Evolutionary conservation across 2,113 vertebrate genomes (phyloP).

Genomic region (Acrocephalus arundinaceus): DNA sequence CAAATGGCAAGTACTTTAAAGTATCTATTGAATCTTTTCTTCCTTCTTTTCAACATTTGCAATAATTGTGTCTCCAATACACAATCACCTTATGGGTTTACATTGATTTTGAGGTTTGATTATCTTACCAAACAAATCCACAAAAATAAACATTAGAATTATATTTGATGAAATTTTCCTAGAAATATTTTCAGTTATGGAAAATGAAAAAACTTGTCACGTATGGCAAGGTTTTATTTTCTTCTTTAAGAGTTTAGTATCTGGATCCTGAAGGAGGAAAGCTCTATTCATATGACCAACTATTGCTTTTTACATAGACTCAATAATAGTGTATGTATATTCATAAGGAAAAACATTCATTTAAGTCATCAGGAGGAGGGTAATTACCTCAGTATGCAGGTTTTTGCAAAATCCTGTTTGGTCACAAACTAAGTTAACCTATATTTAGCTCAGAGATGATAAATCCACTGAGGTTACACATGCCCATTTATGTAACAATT

Average conservation of each 20-base stretch:
- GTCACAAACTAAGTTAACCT: background rate
- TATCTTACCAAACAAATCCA: background rate
- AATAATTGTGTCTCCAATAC: background rate
- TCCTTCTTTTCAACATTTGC: background rate
- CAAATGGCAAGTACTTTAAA: background rate
- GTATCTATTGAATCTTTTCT: background rate
- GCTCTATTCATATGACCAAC: background rate
- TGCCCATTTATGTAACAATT: background rate
- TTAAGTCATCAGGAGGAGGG: slow-evolving; percentile 20
- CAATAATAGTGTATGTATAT: slow-evolving; percentile 6
- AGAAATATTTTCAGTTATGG: background rate
- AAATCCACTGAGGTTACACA: background rate
- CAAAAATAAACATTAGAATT: background rate
- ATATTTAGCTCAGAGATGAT: slow-evolving; percentile 9
- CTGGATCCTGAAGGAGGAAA: background rate
- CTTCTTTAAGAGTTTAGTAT: background rate
- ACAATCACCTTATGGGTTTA: background rate
- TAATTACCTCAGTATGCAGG: background rate
- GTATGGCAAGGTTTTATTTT: background rate
- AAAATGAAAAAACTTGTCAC: background rate
- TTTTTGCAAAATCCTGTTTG: slow-evolving; percentile 4
- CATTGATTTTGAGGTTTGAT: background rate
- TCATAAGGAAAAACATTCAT: slow-evolving; percentile 19
- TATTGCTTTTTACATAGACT: background rate
- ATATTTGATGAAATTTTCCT: background rate